Base-by-base conservation (phyloP, 2,888 invertebrate species). In the Teleogryllus oceanicus region DNA sequence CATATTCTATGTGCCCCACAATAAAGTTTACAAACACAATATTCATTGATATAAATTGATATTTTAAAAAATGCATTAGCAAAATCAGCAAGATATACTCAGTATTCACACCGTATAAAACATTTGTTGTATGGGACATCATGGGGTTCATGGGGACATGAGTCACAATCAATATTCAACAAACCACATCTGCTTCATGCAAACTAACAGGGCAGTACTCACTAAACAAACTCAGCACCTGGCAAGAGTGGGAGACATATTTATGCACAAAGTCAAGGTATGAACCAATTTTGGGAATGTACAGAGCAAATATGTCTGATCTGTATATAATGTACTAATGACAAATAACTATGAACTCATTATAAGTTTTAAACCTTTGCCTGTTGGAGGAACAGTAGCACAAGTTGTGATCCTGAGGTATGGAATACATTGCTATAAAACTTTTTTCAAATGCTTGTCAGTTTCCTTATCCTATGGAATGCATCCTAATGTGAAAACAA, bases 31-130 rank as follows among this genome's bases (percentile, higher is more conserved):
- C n/a, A 62, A 62, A 62, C 62, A 62, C 62, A 62, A 62, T 62
- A 62, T 62, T 62, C 62, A 62, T 62, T 62, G 62, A 62, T 62
- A 62, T 62, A 62, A 62, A 62, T 62, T 18, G 62, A 62, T 62
- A 62, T 62, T 62, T 37, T 62, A 62, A 62, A 62, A 62, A 62
- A 62, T 62, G 16, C 62, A 62, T 62, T 62, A 62, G 62, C 62
- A 62, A 62, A 62, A 62, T n/a, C 62, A 62, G 62, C 62, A 62
- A 62, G 62, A 62, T n/a, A 62, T 62, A 62, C 62, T 62, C 62
- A 62, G 62, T 62, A 62, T n/a, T 62, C 62, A 62, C 62, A 62
- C 62, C 8, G n/a, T 62, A 62, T 62, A 62, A 62, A 62, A 62
- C 62, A 62, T 62, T n/a, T 62, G 62, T n/a, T 13, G 62, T 18